Conservation (phyloP, 2,888 invertebrate species). For the Bellardia pandia region DNA sequence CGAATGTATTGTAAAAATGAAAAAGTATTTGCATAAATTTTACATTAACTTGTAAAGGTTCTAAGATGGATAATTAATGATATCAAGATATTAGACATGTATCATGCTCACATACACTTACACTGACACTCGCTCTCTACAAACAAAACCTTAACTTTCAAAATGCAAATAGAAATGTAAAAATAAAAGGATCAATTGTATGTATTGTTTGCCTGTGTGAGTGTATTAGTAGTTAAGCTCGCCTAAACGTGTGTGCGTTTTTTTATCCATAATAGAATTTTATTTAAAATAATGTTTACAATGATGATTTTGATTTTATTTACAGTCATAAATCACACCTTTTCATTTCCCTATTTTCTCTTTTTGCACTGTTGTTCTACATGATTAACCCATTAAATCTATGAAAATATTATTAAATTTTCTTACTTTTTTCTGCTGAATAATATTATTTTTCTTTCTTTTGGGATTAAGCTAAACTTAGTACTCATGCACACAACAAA, state of each 20-base stretch:
- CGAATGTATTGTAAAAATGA: background rate
- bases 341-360: background rate
- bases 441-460: background rate
- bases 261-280: background rate
- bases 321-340: slow-evolving; percentile 13
- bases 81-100: slow-evolving; percentile 61
- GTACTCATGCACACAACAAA: background rate
- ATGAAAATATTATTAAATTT: background rate
- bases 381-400: slow-evolving; percentile 8
- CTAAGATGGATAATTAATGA: slow-evolving; percentile 64
- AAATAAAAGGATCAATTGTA: slow-evolving; percentile 20
- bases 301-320: slow-evolving; percentile 30
- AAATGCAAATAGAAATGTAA: background rate
- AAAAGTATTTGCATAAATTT: slow-evolving; percentile 64
- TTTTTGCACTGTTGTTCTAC: background rate
- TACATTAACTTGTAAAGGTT: slow-evolving; percentile 69
- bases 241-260: slow-evolving; percentile 4
- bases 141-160: background rate
- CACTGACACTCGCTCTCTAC: background rate
- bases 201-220: background rate
- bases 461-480: background rate
- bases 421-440: background rate
- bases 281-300: slow-evolving; percentile 8
- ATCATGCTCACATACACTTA: background rate
- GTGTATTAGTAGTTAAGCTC: slow-evolving; percentile 12